Percentiles rank a stretch among this genome's conserved stretches.
These are phyloP conservation scores for Brachionus calyciflorus DNA, from an alignment of 1,140 invertebrate species.

Conservation along the genomic window DNA sequence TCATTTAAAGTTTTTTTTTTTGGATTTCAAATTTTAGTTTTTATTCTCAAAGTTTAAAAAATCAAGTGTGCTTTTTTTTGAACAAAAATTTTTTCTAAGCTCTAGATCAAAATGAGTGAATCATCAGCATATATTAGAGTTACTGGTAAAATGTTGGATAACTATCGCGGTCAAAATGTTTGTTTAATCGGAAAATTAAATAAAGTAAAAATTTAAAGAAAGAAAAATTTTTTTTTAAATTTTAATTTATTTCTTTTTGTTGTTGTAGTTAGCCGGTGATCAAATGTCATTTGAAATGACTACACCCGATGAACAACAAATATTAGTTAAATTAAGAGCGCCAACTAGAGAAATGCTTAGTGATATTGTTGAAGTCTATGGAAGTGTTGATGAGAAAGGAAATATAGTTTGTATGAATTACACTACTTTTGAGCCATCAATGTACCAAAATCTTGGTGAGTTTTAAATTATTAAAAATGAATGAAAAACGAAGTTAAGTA, in stretches of 20 bases:
- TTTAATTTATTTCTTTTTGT: background rate
- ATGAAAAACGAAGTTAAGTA: too few species aligned
- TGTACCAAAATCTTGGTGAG: slow-evolving; percentile 9
- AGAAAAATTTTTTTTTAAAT: background rate
- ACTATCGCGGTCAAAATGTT: slow-evolving; percentile 17
- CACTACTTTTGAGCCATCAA: slow-evolving; percentile 37
- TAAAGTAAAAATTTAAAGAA: background rate
- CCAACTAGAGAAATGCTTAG: slow-evolving; percentile 32
- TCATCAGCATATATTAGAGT: slow-evolving; percentile 22
- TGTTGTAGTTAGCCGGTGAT: background rate
- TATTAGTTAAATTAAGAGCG: slow-evolving; percentile 29
- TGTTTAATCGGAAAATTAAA: slow-evolving; percentile 36
- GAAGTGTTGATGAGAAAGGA: slow-evolving; percentile 46
- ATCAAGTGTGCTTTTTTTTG: slow-evolving; percentile 27
- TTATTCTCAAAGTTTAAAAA: background rate
- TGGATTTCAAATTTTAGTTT: background rate
- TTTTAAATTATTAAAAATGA: too few species aligned
- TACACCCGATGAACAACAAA: background rate
- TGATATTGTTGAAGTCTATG: slow-evolving; percentile 40
- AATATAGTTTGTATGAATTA: slow-evolving; percentile 39
- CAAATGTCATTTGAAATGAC: slow-evolving; percentile 43
- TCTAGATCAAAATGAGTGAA: slow-evolving; percentile 45
- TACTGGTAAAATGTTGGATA: slow-evolving; percentile 14
- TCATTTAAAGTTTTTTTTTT: background rate
- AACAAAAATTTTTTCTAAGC: background rate